These are phyloP conservation scores for Dolichoris vasculosae DNA, from an alignment of 1,140 invertebrate species.

Conservation along the genomic window DNA sequence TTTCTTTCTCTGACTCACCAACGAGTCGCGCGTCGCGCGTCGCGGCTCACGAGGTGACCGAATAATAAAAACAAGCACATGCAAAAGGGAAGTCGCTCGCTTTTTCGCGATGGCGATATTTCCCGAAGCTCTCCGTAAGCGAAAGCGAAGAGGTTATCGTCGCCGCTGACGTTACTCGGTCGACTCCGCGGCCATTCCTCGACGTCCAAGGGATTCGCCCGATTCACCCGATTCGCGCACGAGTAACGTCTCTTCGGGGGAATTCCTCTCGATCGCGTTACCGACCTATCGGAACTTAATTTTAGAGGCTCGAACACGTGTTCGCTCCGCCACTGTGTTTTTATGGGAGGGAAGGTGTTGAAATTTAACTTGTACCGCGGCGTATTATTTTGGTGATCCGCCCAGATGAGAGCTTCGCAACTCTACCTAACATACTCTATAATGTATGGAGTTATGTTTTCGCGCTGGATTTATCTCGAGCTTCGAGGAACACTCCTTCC, in stretches of 20 bases:
- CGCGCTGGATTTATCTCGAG: neutral
- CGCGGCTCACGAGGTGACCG: neutral
- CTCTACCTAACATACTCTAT: too few species aligned
- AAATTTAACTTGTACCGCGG: neutral
- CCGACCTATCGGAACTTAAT: neutral
- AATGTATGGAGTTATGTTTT: neutral
- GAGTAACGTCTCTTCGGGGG: too few species aligned
- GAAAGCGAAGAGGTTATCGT: slow-evolving; percentile 37
- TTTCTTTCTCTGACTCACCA: neutral
- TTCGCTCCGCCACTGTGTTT: neutral
- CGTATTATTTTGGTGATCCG: neutral
- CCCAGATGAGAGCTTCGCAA: neutral
- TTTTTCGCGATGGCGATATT: slow-evolving; percentile 23
- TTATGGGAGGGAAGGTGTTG: neutral
- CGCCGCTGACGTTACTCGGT: neutral
- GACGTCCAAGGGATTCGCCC: neutral
- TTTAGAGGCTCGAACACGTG: neutral
- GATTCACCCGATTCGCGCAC: neutral
- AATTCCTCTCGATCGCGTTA: neutral
- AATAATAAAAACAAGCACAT: slow-evolving; percentile 47
- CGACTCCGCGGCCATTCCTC: slow-evolving; percentile 13
- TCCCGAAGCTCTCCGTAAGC: neutral
- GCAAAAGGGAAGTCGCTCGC: slow-evolving; percentile 17
- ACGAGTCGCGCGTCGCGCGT: neutral
- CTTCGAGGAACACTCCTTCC: neutral